A percentile compares a stretch with the other conserved stretches of the same genome.
Evolutionary conservation across 2,888 invertebrate species (phyloP).

Genomic region (Axea sp.): DNA sequence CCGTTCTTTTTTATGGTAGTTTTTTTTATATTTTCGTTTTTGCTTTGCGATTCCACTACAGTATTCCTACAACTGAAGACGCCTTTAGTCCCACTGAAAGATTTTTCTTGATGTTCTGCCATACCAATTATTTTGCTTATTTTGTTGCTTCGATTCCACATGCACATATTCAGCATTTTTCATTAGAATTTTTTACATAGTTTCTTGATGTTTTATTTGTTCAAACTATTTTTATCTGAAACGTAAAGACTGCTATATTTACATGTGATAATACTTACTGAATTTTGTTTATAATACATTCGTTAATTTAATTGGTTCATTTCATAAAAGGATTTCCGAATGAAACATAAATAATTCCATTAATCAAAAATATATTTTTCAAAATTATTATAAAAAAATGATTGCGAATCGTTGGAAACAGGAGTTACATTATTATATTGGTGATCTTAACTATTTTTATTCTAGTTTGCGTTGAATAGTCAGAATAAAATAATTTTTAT

Average conservation of each 20-base stretch:
- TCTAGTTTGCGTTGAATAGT: slow-evolving; percentile 3
- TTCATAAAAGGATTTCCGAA: too few species aligned
- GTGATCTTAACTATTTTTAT: too few species aligned
- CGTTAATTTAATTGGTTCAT: too few species aligned
- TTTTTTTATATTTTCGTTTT: slow-evolving; percentile 1
- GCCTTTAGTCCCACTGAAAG: slow-evolving; percentile 21
- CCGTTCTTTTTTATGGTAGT: too few species aligned
- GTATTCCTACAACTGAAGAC: background rate
- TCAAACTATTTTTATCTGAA: slow-evolving; percentile 13
- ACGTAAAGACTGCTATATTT: slow-evolving; percentile 33
- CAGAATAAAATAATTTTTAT: slow-evolving; percentile 11
- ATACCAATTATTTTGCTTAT: slow-evolving; percentile 41
- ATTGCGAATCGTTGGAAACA: too few species aligned
- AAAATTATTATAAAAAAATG: too few species aligned
- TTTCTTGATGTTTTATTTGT: slow-evolving; percentile 30
- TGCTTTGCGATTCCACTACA: slow-evolving; percentile 4
- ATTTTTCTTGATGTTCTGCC: slow-evolving; percentile 26
- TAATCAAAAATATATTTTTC: too few species aligned
- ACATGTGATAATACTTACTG: slow-evolving; percentile 12
- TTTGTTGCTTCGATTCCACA: slow-evolving; percentile 16
- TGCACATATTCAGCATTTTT: too few species aligned
- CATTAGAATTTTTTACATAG: too few species aligned
- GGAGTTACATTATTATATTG: too few species aligned
- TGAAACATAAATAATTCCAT: too few species aligned
- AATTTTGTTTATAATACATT: too few species aligned